A percentile compares a stretch with the other conserved stretches of the same genome.
phyloP scores from a whole-genome alignment of 1,140 invertebrate genomes.

The Tetramorium alpestre region DNA sequence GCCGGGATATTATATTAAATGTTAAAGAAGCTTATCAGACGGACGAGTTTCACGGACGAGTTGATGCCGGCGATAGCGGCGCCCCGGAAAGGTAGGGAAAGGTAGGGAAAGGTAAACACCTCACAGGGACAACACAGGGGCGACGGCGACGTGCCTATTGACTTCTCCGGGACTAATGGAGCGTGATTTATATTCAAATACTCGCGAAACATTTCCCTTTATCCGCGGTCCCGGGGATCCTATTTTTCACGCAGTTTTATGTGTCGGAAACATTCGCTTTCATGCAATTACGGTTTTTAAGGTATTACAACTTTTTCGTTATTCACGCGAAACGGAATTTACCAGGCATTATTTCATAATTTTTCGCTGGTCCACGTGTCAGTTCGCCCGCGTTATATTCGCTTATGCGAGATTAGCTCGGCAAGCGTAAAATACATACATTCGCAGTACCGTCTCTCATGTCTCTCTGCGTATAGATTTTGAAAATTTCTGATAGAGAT shows the following conservation, averaged over 20 bases:
- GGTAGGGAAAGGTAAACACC: conserved; percentile 5
- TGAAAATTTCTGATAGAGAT: not conserved
- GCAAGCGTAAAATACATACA: conserved; percentile 14
- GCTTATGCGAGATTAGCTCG: conserved; percentile 21
- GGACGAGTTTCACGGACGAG: conserved; percentile 32
- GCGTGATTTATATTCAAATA: conserved; percentile 57
- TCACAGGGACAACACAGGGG: not conserved
- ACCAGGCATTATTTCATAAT: conserved; percentile 44
- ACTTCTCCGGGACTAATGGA: conserved; percentile 16
- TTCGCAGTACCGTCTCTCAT: not conserved
- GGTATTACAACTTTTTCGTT: conserved; percentile 30
- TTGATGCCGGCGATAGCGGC: conserved; percentile 28
- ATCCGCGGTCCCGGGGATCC: conserved; percentile 3
- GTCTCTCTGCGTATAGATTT: not conserved
- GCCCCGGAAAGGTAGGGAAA: not conserved
- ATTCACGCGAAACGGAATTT: conserved; percentile 22
- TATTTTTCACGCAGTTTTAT: conserved; percentile 38
- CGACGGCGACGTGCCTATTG: conserved; percentile 31
- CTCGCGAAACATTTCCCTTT: conserved; percentile 48
- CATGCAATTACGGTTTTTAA: conserved; percentile 53
- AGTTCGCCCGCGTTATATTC: conserved; percentile 14
- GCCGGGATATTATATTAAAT: conserved; percentile 42
- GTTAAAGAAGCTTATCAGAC: conserved; percentile 60
- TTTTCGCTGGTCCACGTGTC: conserved; percentile 30
- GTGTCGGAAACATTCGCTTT: conserved; percentile 19